These are phyloP conservation scores for Bolborhynchus lineola DNA, from an alignment of 2,113 vertebrate species.

Conservation along the genomic window DNA sequence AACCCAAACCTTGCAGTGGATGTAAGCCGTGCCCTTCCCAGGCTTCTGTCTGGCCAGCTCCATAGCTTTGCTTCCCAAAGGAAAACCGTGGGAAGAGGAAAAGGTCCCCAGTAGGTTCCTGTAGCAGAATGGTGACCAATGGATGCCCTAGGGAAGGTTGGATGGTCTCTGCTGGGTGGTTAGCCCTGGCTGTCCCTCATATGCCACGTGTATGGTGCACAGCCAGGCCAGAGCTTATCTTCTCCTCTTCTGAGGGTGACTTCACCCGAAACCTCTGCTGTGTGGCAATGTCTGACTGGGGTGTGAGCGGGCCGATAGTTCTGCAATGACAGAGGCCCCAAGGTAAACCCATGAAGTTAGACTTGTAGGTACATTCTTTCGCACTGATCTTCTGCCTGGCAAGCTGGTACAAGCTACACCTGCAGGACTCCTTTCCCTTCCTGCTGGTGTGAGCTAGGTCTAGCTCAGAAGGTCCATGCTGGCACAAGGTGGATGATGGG, in stretches of 20 bases:
- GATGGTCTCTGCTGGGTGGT: not conserved
- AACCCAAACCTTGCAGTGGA: not conserved
- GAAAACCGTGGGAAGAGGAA: not conserved
- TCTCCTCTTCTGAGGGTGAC: not conserved
- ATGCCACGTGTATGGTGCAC: fast-evolving
- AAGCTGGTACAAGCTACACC: constrained; percentile 35
- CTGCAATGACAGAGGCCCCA: not conserved
- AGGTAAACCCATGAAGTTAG: not conserved
- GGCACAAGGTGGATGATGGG: not conserved
- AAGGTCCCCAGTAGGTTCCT: not conserved
- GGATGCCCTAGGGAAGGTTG: not conserved
- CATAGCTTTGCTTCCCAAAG: not conserved
- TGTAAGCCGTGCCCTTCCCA: not conserved
- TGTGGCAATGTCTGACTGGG: not conserved
- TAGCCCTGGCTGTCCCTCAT: not conserved
- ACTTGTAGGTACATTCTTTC: not conserved
- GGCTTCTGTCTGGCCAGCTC: not conserved
- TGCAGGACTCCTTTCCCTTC: not conserved
- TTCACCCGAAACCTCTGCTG: not conserved
- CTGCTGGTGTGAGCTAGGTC: not conserved
- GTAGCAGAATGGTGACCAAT: fast-evolving
- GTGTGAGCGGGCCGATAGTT: fast-evolving
- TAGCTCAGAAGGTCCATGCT: not conserved
- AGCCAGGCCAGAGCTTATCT: not conserved
- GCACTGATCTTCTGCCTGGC: constrained; percentile 5